Evolutionary conservation across 2,113 vertebrate species (phyloP).

Genomic region (Myodes glareolus): DNA sequence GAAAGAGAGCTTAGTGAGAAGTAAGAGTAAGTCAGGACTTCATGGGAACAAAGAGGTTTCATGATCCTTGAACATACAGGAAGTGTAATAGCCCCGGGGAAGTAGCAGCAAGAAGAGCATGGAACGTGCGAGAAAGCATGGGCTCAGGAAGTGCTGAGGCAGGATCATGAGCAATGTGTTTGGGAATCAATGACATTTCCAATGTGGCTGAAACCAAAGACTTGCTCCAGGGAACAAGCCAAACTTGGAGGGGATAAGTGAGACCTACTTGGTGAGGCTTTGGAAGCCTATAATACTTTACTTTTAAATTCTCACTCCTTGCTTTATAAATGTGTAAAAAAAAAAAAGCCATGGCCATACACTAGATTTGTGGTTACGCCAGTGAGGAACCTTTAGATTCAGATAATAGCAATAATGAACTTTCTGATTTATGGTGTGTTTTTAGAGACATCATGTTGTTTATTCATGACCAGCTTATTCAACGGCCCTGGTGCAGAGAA

Average conservation of each 20-base stretch:
- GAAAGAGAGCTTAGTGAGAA: constrained; percentile 18
- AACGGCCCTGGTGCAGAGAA: background rate
- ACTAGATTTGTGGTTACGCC: background rate
- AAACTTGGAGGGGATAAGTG: constrained; percentile 8
- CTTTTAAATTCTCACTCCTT: constrained; percentile 11
- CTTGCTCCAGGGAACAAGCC: background rate
- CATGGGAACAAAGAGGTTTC: background rate
- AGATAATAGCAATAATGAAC: background rate
- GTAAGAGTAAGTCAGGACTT: background rate
- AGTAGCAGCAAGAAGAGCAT: background rate
- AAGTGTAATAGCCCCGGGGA: background rate
- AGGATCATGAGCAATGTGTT: background rate
- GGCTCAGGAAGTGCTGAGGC: background rate
- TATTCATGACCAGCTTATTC: constrained; percentile 49
- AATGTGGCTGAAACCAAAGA: background rate
- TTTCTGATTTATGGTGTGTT: constrained; percentile 38
- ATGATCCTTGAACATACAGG: background rate
- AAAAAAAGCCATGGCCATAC: constrained; percentile 19
- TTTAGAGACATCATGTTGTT: constrained; percentile 31
- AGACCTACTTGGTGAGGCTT: background rate
- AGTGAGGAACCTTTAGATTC: constrained; percentile 42
- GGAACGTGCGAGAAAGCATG: background rate
- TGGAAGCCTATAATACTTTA: constrained; percentile 9
- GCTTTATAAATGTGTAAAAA: constrained; percentile 38
- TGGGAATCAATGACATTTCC: background rate